Evolutionary conservation across 64 coral and sea anemone genomes (phyloP).

Genomic region (Platygyra sinensis): DNA sequence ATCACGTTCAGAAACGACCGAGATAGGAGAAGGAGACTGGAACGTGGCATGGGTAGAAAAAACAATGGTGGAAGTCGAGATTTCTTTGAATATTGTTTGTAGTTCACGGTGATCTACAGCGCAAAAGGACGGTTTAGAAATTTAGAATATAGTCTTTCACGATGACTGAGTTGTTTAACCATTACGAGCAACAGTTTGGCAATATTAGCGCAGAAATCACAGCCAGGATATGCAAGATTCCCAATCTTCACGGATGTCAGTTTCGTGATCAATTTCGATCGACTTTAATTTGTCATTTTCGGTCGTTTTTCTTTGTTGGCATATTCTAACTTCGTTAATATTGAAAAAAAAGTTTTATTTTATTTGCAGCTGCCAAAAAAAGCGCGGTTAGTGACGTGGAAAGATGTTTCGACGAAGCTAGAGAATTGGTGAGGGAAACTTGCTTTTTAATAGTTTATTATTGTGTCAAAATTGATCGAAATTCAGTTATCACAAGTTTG

Average conservation of each 20-base stretch:
- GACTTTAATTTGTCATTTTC: background rate
- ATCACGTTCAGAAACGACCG: background rate
- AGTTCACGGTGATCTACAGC: background rate
- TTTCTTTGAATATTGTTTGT: background rate
- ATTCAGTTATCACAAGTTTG: background rate
- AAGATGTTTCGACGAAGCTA: conserved; percentile 89
- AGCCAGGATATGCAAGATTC: conserved; percentile 89
- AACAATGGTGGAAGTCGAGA: background rate
- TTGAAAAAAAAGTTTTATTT: background rate
- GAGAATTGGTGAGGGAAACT: conserved; percentile 80
- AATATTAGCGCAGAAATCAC: conserved; percentile 94
- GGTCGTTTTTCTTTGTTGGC: background rate
- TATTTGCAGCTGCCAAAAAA: conserved; percentile 79
- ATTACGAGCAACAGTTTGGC: conserved; percentile 95
- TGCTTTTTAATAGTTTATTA: background rate
- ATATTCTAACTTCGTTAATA: background rate
- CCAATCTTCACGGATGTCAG: conserved; percentile 91
- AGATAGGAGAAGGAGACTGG: background rate
- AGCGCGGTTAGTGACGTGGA: conserved; percentile 86
- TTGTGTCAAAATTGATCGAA: background rate
- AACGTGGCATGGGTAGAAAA: background rate
- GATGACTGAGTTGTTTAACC: conserved; percentile 92
- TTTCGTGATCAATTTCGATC: conserved; percentile 14
- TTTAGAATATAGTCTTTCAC: conserved; percentile 10
- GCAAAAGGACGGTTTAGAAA: background rate